Evolutionary conservation across 1,140 invertebrate genomes (phyloP), one percentile per base, ranked within the genome.

Genomic region (Yoshiicerus persimilis): DNA sequence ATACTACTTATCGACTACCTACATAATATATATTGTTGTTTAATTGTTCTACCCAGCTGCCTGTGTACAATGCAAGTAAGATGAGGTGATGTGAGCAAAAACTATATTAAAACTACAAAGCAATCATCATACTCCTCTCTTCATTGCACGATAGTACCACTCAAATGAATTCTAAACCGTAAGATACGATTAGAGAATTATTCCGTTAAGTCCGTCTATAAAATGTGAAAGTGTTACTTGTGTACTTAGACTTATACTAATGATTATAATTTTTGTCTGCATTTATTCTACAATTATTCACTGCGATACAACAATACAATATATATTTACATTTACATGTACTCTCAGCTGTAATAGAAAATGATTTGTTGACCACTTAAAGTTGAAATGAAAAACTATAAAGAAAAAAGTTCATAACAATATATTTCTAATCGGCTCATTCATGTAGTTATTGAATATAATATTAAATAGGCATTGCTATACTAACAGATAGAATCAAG

Each of bases 291-390:
- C 64, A 70, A 70, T 70, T 36, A 80, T 36, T 80, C 75, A 80
- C 30, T 80, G 32, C 75, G 34, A 80, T 80, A 80, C 66, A 80
- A 80, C 64, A 80, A 80, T 80, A 80, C 32, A 80, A 80, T 80
- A 80, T 80, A 80, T 80, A 80, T 80, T 80, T 80, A 80, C 75
- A 80, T 80, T 80, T 80, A 80, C 75, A 80, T 80, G 75, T 36
- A 80, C 75, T 77, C 70, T 80, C 75, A 80, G 75, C 75, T 80
- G 75, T 80, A 80, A 80, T 80, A 80, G 75, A 80, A 80, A 80
- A 36, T 80, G 32, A 34, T 80, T 80, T 80, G 75, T 80, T 80
- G 75, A 80, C 75, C 75, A 80, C 75, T 80, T 80, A 38, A 80
- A 80, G 38, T 30, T 80, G 75, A 80, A 80, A 80, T 80, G 75